Base-by-base conservation (phyloP, 2,113 vertebrate species). In the Ochotona princeps region DNA sequence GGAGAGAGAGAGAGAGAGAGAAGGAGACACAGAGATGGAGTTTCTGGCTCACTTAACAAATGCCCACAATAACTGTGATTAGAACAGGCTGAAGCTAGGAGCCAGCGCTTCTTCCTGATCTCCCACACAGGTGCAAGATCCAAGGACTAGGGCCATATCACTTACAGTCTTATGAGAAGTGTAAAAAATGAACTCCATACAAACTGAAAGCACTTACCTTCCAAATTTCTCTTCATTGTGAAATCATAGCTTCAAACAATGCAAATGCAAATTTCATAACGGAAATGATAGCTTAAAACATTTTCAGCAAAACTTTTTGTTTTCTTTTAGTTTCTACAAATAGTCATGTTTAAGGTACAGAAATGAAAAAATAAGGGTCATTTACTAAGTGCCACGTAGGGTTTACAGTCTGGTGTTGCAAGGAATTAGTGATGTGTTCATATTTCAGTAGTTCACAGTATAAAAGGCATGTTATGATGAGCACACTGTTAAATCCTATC, bases 341-440 rank as follows among this genome's bases (percentile, higher is more conserved):
- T 44, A 89, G 47, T 91, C 81, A 81, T 93, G 80, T 91, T 92
- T 73, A 83, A 67, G 84, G 91, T 91, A 89, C 44, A 72, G 65
- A 93, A 79, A 91, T 66, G 66, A n/a, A 63, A 85, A 89, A 94
- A 85, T 80, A 90, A 90, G 35, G 70, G 66, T 69, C 94, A 94
- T 95, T 89, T 96, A 89, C 51, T 96, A 91, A 85, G 74, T 95
- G 88, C 10, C 44, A 3, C 60, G 32, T 87, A 81, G 90, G 75
- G 83, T 94, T 97, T 97, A 72, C 14, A 92, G 75, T 72, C 75
- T 49, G 74, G 78, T 69, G 78, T 57, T 92, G 84, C 81, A 90
- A 89, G 82, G 85, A 92, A 88, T 93, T 85, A 96, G 94, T 18
- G 75, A 17, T 86, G 38, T 83, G 93, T 96, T 96, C 91, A 93